Evolutionary conservation across 1,140 invertebrate species (phyloP).

Genomic region (Alviniconcha marisindica): DNA sequence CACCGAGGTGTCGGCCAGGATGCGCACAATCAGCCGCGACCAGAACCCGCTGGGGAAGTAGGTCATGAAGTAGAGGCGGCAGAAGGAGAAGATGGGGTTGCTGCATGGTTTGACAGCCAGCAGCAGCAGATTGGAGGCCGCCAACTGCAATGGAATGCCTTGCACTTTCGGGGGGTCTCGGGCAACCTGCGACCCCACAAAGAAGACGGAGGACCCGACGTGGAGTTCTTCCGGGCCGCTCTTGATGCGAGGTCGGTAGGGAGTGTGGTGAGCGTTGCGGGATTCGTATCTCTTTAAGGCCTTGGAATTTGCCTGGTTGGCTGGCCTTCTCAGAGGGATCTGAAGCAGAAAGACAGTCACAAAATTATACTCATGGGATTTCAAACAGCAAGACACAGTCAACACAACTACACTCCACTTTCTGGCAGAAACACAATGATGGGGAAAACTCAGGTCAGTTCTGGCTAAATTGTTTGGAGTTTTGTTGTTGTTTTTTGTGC

Average conservation of each 20-base stretch:
- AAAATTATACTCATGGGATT: no score
- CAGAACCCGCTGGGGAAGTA: constrained; percentile 99
- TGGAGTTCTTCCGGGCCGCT: constrained; percentile 41
- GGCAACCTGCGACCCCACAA: constrained; percentile 45
- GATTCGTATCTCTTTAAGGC: constrained; percentile 28
- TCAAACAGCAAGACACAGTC: no score
- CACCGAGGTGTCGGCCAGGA: constrained; percentile 87
- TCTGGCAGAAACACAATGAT: no score
- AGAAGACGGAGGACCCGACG: constrained; percentile 44
- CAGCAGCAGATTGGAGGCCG: constrained; percentile 42
- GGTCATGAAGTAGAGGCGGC: constrained; percentile 83
- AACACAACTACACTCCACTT: no score
- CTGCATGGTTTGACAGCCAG: constrained; percentile 53
- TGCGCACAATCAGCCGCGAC: constrained; percentile 94
- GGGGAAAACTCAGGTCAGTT: no score
- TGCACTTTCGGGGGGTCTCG: constrained; percentile 9
- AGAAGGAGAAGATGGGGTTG: constrained; percentile 70
- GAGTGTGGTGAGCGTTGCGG: neutral
- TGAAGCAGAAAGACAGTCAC: no score
- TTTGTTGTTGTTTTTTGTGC: no score
- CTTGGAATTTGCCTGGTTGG: neutral
- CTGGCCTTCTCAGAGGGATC: constrained; percentile 48
- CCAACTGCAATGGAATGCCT: neutral
- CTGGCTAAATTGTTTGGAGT: no score
- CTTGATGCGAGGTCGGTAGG: neutral